Evolutionary conservation across 2,888 invertebrate species (phyloP), one percentile per base, ranked within the genome.

Genomic region (Brenthis hecate): DNA sequence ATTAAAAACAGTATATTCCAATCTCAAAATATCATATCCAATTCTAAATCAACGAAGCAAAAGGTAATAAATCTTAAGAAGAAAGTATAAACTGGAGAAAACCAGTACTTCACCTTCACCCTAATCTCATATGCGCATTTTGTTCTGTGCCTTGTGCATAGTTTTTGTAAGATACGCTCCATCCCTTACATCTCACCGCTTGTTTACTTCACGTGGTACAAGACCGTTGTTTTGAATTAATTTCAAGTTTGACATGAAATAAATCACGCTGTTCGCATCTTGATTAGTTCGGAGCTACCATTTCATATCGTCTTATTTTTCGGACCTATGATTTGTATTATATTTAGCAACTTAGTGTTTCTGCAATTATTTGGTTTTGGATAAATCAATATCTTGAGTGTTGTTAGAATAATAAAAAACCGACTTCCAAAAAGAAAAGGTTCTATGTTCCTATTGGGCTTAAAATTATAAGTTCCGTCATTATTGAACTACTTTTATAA

Each of bases 171-270:
- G 16, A 16, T 16, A 51, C n/a, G 8, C n/a, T 16, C 1, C 3
- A 51, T 51, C 13, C 6, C n/a, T 51, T 43, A 51, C 6, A 51
- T 16, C 51, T 51, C 16, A 51, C 5, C 14, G 16, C 5, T 62
- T 62, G 53, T 62, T 53, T 53, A 36, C 53, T 16, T 53, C 19
- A 36, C 32, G 61, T 19, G 8, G 16, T 11, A 16, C 61, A 61
- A 53, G 13, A 6, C 32, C 32, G 2, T 81, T 86, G 85, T 85
- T 84, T 81, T 82, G 86, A 89, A 89, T 90, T 89, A 90, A 91
- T 89, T 89, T 88, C 82, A 89, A 89, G 84, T 88, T 88, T 85
- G 85, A 86, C 84, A 82, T 79, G 80, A 85, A 87, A 88, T 86
- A 88, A 88, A 87, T 87, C 83, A 85, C 86, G 87, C 76, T 83